A percentile compares a stretch with the other conserved stretches of the same genome.
These are phyloP conservation scores for Podarcis cretensis DNA, from an alignment of 2,113 vertebrate genomes.

Conservation along the genomic window DNA sequence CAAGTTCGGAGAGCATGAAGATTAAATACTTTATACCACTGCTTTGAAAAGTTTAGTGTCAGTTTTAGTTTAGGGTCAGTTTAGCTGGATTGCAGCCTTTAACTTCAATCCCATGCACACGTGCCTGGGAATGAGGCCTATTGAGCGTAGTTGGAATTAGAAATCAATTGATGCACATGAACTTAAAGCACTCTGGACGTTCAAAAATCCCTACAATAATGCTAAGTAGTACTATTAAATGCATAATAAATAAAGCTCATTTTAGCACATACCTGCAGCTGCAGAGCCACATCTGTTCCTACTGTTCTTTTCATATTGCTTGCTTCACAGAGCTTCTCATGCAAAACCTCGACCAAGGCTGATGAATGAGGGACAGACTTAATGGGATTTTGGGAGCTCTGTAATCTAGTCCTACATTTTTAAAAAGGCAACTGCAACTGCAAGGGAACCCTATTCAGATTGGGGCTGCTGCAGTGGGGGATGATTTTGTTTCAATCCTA, in stretches of 20 bases:
- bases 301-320: neutral
- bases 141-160: neutral
- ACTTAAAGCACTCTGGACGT: too few species aligned
- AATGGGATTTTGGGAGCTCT: too few species aligned
- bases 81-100: too few species aligned
- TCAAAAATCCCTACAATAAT: neutral
- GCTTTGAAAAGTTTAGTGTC: neutral
- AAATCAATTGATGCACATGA: neutral
- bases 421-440: too few species aligned
- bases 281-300: neutral
- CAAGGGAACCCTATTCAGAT: too few species aligned
- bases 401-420: too few species aligned
- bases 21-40: neutral
- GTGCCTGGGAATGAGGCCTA: neutral
- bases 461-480: too few species aligned
- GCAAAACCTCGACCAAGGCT: neutral
- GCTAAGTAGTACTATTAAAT: neutral
- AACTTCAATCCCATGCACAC: too few species aligned
- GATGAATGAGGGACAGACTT: too few species aligned
- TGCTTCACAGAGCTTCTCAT: neutral
- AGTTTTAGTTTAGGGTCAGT: too few species aligned
- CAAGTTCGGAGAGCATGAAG: neutral
- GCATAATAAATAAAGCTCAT: neutral
- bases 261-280: neutral
- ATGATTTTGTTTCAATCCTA: too few species aligned